A percentile compares a stretch with the other conserved stretches of the same genome.
These are phyloP conservation scores for Antechinus flavipes DNA, from an alignment of 2,113 vertebrate genomes.

Conservation along the genomic window DNA sequence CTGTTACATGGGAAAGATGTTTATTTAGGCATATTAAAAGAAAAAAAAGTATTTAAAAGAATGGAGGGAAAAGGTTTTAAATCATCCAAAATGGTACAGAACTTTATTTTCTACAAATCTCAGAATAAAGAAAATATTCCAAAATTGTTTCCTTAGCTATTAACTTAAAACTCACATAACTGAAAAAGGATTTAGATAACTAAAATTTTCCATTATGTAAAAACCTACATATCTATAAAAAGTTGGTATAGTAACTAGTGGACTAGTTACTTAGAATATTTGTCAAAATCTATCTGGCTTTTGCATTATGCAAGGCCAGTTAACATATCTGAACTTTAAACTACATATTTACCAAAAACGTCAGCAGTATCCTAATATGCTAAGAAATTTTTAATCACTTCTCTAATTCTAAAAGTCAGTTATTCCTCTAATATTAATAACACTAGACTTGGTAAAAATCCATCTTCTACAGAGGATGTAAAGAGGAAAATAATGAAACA, in stretches of 20 bases:
- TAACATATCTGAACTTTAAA: slow-evolving; percentile 40
- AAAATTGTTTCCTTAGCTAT: background rate
- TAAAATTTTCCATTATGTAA: background rate
- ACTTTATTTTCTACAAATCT: slow-evolving; percentile 38
- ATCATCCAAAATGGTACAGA: slow-evolving; percentile 23
- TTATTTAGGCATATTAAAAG: background rate
- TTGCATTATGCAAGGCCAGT: background rate
- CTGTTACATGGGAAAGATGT: background rate
- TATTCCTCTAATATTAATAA: background rate
- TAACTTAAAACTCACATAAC: background rate
- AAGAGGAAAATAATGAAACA: background rate
- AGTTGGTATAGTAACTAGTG: background rate
- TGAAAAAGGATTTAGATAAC: background rate
- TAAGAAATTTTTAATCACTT: slow-evolving; percentile 8
- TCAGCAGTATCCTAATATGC: slow-evolving; percentile 30
- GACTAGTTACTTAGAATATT: background rate
- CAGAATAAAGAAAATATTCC: slow-evolving; percentile 1
- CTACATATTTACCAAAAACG: background rate
- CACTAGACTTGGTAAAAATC: slow-evolving; percentile 30
- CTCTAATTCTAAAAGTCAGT: slow-evolving; percentile 16
- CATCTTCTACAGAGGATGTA: background rate
- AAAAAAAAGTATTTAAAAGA: slow-evolving; percentile 36
- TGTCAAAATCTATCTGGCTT: slow-evolving; percentile 12
- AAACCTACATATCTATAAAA: background rate
- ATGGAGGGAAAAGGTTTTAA: background rate